A percentile compares a stretch with the other conserved stretches of the same genome.
Conservation (phyloP, 2,797 vertebrate species). For the Onychomys leucogaster region DNA sequence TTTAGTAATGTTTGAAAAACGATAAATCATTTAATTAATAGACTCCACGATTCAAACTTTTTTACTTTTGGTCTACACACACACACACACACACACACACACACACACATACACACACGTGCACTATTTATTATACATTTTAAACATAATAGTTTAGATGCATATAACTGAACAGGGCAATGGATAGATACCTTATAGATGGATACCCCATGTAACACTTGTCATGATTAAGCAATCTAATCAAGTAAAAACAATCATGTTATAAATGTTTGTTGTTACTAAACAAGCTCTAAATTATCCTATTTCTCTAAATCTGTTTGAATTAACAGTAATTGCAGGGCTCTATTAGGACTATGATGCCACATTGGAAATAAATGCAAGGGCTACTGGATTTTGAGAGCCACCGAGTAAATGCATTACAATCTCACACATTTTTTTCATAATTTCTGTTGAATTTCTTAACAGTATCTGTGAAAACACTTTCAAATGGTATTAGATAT, state of each 20-base stretch:
- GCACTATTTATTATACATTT: not conserved
- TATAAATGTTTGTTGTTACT: not conserved
- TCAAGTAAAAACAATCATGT: not conserved
- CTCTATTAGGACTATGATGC: not conserved
- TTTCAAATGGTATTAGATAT: not conserved
- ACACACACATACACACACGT: not conserved
- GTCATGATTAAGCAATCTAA: not conserved
- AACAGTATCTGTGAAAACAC: slow-evolving; percentile 34
- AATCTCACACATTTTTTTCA: not conserved
- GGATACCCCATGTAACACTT: not conserved
- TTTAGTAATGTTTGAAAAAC: not conserved
- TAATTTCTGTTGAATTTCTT: slow-evolving; percentile 35
- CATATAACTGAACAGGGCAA: not conserved
- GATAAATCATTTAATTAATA: not conserved
- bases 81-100: not conserved
- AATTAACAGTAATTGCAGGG: not conserved
- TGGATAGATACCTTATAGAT: not conserved
- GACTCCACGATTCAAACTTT: not conserved
- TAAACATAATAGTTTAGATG: not conserved
- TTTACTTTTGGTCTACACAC: not conserved
- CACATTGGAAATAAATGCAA: not conserved
- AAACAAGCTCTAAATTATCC: not conserved
- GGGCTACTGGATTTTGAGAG: not conserved
- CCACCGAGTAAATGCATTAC: not conserved
- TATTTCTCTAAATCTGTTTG: not conserved